Conservation (phyloP, 2,888 invertebrate genomes). For the Apotomis betuletana region DNA sequence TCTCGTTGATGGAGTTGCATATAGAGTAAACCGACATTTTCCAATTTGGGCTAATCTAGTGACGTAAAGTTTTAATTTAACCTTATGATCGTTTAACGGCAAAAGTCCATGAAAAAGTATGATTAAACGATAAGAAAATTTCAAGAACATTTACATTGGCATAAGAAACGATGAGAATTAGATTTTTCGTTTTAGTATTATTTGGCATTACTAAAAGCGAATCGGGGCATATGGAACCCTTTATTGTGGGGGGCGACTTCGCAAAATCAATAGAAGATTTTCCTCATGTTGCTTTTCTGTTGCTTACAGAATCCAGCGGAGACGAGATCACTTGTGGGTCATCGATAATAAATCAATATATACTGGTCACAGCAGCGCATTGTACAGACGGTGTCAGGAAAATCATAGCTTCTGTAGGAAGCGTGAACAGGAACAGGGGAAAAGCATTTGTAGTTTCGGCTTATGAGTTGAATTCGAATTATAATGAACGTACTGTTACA, state of each 20-base stretch:
- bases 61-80: conserved; percentile 11
- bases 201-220: neutral
- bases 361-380: conserved; percentile 7
- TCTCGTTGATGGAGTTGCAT: neutral
- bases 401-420: neutral
- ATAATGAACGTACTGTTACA: neutral
- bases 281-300: conserved; percentile 14
- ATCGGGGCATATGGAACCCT: neutral
- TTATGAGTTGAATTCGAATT: neutral
- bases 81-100: neutral
- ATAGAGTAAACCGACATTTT: no score
- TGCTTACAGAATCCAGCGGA: neutral
- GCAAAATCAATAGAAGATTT: neutral
- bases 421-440: neutral
- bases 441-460: neutral
- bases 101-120: neutral
- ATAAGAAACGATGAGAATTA: neutral
- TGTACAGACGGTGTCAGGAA: neutral
- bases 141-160: neutral
- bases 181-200: neutral
- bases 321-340: neutral
- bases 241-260: conserved; percentile 3
- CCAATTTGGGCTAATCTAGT: neutral
- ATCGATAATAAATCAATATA: conserved; percentile 6
- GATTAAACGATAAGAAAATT: neutral